A percentile compares a stretch with the other conserved stretches of the same genome.
Evolutionary conservation across 1,140 invertebrate species (phyloP).

Genomic region (Araneus ventricosus): DNA sequence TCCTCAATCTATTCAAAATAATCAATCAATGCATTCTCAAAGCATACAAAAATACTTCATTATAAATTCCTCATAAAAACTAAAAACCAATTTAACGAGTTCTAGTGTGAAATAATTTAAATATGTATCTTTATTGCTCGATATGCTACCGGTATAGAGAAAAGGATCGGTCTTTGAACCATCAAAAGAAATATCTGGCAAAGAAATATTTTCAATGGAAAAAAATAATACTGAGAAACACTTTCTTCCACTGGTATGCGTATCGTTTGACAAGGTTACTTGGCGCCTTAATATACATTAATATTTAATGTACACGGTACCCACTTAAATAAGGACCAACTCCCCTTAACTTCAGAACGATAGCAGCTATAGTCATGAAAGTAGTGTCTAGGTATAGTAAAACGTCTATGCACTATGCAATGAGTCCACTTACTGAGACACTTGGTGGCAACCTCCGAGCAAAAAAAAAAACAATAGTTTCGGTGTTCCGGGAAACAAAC

Average conservation of each 20-base stretch:
- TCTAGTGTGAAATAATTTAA: background rate
- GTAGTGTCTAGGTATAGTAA: too few relatives aligned
- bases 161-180: background rate
- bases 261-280: background rate
- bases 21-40: background rate
- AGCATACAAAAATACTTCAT: background rate
- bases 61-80: background rate
- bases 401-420: too few relatives aligned
- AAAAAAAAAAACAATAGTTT: too few relatives aligned
- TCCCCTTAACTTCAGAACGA: too few relatives aligned
- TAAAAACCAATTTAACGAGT: background rate
- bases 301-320: too few relatives aligned
- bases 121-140: background rate
- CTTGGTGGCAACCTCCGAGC: too few relatives aligned
- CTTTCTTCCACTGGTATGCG: background rate
- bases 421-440: too few relatives aligned
- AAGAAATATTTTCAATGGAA: background rate
- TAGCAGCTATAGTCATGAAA: too few relatives aligned
- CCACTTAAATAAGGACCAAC: too few relatives aligned
- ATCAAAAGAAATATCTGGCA: background rate
- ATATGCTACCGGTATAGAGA: background rate
- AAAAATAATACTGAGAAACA: background rate
- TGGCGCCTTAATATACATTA: too few relatives aligned
- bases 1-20: background rate
- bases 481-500: too few relatives aligned